phyloP scores from a whole-genome alignment of 2,113 vertebrate genomes.

The Chroicocephalus ridibundus region DNA sequence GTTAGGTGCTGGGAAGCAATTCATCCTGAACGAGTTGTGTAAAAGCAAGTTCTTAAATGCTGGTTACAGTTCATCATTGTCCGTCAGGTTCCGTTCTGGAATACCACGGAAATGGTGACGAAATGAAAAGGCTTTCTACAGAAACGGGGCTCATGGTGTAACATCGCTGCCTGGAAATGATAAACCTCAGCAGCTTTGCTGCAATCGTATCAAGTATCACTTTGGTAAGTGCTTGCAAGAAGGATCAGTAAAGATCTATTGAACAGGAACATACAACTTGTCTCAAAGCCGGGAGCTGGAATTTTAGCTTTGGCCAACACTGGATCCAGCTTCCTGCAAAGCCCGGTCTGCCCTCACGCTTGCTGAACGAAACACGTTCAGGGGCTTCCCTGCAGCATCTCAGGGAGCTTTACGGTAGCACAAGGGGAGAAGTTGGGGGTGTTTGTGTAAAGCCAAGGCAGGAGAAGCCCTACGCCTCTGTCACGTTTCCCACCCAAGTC shows the following conservation, averaged over 20 bases:
- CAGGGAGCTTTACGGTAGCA: background rate
- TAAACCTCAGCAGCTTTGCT: background rate
- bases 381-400: background rate
- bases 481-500: background rate
- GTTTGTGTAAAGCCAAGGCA: background rate
- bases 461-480: background rate
- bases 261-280: background rate
- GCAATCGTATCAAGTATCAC: background rate
- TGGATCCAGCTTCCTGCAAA: background rate
- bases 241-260: background rate
- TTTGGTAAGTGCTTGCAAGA: background rate
- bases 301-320: background rate
- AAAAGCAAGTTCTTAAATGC: constrained; percentile 1
- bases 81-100: background rate
- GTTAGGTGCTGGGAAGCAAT: background rate
- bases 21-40: background rate
- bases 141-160: background rate
- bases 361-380: background rate
- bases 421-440: background rate
- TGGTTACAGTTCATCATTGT: background rate
- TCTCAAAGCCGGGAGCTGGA: background rate
- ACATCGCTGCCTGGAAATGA: background rate
- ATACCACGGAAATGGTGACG: background rate
- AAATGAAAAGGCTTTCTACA: constrained; percentile 2
- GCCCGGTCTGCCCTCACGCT: background rate